Base-by-base conservation (phyloP, 2,888 invertebrate species). In the Hipparchia semele region DNA sequence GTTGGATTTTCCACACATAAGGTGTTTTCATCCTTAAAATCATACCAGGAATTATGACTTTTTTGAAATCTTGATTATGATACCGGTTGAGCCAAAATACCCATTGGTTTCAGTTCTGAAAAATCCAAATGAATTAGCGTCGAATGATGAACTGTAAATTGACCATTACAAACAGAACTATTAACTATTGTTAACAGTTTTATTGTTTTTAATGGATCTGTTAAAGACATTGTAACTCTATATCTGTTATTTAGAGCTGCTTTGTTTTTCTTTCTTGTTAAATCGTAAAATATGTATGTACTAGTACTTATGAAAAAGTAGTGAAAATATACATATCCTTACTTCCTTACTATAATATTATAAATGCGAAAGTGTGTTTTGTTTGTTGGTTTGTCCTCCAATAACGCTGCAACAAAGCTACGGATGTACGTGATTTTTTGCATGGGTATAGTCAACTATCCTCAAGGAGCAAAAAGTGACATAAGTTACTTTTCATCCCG, bases 161-260 rank as follows among this genome's bases (percentile, higher is more conserved):
- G 68, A 68, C 46, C 59, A 49, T 7, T 56, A 67, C 10, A 68
- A 68, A 68, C 68, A 68, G 59, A 49, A 59, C 68, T 46, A 68
- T 68, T 68, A 68, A 59, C 58, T 59, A 58, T 23, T 68, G 59
- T 49, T 6, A 68, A 33, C 68, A 59, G 49, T 68, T 67, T 56
- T 56, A 66, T 66, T 67, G 54, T 23, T 68, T 58, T 68, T 68
- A 68, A 68, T 68, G 49, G 56, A 46, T 23, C 46, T 12, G 49
- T 58, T 59, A 49, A 58, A 12, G n/a, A 68, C 10, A 59, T 9
- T 46, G 49, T 59, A 56, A 53, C 12, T 53, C 64, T 64, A 64
- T 3, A 23, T 13, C 64, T 10, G 49, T 49, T 49, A 8, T 49
- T 7, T 49, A 23, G 49, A 51, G 49, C 23, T 49, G 64, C 46